phyloP scores from a whole-genome alignment of 2,797 vertebrate genomes.

The Hippopotamyrus pictus region DNA sequence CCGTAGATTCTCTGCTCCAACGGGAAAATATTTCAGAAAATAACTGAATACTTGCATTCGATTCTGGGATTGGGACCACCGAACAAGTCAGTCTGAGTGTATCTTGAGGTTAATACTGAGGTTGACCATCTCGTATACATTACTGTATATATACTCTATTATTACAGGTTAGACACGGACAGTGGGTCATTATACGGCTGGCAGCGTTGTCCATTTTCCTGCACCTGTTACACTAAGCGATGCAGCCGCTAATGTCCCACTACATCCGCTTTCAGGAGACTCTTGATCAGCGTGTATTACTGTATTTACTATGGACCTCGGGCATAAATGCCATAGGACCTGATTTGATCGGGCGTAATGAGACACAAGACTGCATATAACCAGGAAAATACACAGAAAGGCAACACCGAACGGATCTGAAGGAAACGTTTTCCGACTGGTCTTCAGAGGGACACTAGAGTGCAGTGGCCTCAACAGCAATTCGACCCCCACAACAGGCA shows the following conservation, averaged over 20 bases:
- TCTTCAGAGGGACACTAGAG: no score
- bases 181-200: neutral
- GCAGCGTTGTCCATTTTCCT: neutral
- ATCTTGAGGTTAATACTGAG: neutral
- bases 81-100: neutral
- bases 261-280: neutral
- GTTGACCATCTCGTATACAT: neutral
- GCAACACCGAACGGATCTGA: neutral
- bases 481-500: neutral
- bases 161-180: neutral
- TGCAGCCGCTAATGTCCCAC: neutral
- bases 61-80: neutral
- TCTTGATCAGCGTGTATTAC: neutral
- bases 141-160: neutral
- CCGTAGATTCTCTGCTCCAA: neutral
- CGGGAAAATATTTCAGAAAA: neutral
- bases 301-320: neutral
- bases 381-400: neutral
- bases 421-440: neutral
- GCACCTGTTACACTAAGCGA: neutral
- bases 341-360: neutral
- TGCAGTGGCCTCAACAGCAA: neutral
- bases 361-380: neutral
- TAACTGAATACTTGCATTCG: neutral
- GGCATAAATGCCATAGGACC: neutral